phyloP scores from a whole-genome alignment of 2,888 invertebrate species.

The Hypomecis atomaria region DNA sequence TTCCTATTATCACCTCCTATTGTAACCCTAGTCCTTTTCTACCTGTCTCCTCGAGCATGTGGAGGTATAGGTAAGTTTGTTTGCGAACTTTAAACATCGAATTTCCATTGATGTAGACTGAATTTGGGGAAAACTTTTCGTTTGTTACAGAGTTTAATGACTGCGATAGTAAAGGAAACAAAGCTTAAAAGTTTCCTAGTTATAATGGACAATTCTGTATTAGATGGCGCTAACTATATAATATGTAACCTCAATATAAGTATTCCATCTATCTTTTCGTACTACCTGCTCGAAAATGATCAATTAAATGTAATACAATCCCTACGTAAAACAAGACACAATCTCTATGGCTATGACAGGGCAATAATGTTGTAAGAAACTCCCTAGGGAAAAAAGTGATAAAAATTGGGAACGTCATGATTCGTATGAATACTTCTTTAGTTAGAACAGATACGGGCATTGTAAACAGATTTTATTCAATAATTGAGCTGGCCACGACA shows the following conservation, averaged over 20 bases:
- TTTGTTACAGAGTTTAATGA: conserved; percentile 31
- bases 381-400: too few relatives aligned
- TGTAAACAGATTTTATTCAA: too few relatives aligned
- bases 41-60: conserved; percentile 6
- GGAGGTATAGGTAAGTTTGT: conserved; percentile 17
- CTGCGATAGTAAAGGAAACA: conserved; percentile 20
- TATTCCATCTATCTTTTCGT: too few relatives aligned
- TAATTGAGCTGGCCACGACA: too few relatives aligned
- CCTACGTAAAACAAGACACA: too few relatives aligned
- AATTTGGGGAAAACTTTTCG: conserved; percentile 27
- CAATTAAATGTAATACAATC: too few relatives aligned
- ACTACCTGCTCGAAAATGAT: too few relatives aligned
- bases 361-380: too few relatives aligned
- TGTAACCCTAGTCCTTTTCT: conserved; percentile 21
- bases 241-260: background rate
- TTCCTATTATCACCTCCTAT: background rate
- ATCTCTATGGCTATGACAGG: too few relatives aligned
- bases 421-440: too few relatives aligned
- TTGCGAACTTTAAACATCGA: conserved; percentile 31
- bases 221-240: background rate
- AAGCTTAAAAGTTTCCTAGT: conserved; percentile 12
- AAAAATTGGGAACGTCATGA: too few relatives aligned
- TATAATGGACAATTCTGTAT: background rate
- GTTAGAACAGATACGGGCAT: too few relatives aligned
- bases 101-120: conserved; percentile 34